These are phyloP conservation scores for Lanistes nyassanus DNA, from an alignment of 1,140 invertebrate species.

Conservation along the genomic window DNA sequence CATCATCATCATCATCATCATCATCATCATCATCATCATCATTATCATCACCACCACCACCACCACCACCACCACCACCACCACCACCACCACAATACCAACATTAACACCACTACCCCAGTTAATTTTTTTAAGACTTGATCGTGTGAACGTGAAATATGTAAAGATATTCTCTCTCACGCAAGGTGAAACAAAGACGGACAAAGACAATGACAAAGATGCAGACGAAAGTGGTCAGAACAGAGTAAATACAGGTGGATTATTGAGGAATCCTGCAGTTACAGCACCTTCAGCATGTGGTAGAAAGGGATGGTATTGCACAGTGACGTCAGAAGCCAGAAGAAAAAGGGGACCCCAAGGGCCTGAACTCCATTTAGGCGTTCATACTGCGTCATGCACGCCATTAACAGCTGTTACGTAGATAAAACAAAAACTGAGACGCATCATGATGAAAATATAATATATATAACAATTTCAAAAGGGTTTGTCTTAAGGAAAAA, in stretches of 20 bases:
- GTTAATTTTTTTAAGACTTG: no score
- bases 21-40: background rate
- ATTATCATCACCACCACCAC: background rate
- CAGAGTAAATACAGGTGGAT: background rate
- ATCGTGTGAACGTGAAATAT: no score
- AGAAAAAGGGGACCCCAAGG: background rate
- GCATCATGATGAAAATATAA: no score
- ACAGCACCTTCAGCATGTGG: background rate
- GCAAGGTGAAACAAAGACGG: conserved; percentile 3
- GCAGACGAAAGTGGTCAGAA: background rate
- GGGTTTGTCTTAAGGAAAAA: no score
- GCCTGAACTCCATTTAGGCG: background rate
- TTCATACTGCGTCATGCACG: background rate
- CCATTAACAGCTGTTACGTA: background rate
- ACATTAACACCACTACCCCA: no score
- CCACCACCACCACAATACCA: no score
- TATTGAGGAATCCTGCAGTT: no score
- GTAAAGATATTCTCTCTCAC: background rate
- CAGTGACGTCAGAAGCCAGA: background rate
- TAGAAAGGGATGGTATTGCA: conserved; percentile 3
- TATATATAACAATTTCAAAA: no score
- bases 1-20: background rate
- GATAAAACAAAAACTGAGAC: no score
- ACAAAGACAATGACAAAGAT: conserved; percentile 5
- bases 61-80: no score